Conservation (phyloP, 2,113 vertebrate species). For the Morone saxatilis region DNA sequence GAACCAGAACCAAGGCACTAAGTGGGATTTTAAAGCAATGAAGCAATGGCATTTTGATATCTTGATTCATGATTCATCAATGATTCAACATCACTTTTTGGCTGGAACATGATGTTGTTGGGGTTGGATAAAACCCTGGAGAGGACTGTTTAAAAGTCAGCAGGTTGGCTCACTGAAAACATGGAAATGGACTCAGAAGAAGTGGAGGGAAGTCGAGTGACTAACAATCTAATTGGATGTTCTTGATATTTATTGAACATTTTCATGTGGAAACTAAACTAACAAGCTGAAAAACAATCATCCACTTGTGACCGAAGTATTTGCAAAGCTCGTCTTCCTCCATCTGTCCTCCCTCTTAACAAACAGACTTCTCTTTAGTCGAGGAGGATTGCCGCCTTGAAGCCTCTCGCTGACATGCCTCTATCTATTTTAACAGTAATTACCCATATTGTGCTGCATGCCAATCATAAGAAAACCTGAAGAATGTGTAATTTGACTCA, state of each 20-base stretch:
- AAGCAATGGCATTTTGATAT: neutral
- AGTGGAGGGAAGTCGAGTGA: neutral
- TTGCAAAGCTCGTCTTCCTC: neutral
- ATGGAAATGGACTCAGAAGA: neutral
- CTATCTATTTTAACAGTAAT: constrained; percentile 63
- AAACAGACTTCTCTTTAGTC: constrained; percentile 17
- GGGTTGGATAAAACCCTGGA: neutral
- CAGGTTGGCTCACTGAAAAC: neutral
- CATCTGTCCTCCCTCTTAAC: constrained; percentile 29
- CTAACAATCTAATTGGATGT: neutral
- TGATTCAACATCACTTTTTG: neutral
- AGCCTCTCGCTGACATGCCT: constrained; percentile 31
- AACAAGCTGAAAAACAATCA: neutral
- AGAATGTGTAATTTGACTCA: constrained; percentile 68
- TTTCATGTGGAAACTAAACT: neutral
- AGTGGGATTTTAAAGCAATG: neutral
- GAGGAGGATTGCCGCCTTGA: constrained; percentile 20
- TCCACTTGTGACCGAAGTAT: neutral
- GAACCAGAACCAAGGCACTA: neutral
- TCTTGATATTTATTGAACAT: neutral
- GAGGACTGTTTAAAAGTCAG: constrained; percentile 5
- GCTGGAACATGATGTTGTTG: neutral
- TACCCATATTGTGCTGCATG: constrained; percentile 71
- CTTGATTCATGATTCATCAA: neutral
- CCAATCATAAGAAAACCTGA: constrained; percentile 56